Percentiles rank a stretch among this genome's conserved stretches.
These are phyloP conservation scores for Azorinus chamasolen DNA, from an alignment of 2,888 invertebrate species.

Conservation along the genomic window DNA sequence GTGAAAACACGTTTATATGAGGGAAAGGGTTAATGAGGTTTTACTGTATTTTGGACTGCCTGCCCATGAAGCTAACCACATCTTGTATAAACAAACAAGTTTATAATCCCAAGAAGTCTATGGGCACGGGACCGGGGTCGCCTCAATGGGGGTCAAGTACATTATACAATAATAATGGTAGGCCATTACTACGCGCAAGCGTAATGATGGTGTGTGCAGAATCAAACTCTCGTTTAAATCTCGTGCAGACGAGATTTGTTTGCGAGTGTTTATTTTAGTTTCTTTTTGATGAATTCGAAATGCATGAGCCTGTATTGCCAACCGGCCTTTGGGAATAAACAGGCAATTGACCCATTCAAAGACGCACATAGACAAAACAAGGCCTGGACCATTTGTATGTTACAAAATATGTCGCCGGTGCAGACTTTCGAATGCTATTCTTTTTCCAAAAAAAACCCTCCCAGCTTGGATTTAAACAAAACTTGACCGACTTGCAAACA, in stretches of 20 bases:
- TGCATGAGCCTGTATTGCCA: conserved; percentile 29
- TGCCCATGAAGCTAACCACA: too few species aligned
- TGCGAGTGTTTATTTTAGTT: conserved; percentile 52
- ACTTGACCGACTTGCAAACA: too few species aligned
- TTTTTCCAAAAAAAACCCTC: too few species aligned
- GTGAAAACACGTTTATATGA: too few species aligned
- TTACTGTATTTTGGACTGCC: too few species aligned
- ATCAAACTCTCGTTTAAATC: conserved; percentile 61
- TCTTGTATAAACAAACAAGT: conserved; percentile 7
- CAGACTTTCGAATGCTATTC: too few species aligned
- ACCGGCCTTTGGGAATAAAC: conserved; percentile 37
- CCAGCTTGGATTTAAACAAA: too few species aligned
- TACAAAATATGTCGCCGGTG: too few species aligned
- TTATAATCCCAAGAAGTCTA: neutral
- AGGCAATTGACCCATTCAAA: conserved; percentile 40
- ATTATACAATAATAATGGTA: conserved; percentile 49
- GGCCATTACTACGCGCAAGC: conserved; percentile 16
- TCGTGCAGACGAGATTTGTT: conserved; percentile 31
- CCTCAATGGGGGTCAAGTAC: conserved; percentile 16
- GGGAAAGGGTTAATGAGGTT: too few species aligned
- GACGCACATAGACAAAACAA: too few species aligned
- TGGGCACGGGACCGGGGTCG: neutral
- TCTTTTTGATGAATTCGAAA: conserved; percentile 44
- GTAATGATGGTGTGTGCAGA: conserved; percentile 17
- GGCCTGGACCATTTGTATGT: too few species aligned